Conservation (phyloP, 2,888 invertebrate species). For the Drosophila meridionalis region DNA sequence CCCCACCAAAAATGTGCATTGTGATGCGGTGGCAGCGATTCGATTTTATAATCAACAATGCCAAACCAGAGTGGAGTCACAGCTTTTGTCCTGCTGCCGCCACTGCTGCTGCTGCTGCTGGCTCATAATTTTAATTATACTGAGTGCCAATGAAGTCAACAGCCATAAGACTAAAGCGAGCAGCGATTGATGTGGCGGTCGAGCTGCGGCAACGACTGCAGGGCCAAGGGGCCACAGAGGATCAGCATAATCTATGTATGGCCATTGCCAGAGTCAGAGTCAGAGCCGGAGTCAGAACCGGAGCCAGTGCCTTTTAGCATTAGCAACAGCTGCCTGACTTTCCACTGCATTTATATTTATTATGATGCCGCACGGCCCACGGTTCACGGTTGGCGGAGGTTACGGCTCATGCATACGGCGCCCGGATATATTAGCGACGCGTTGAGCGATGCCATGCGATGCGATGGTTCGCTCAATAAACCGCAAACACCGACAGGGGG, state of each 20-base stretch:
- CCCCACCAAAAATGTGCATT: conserved; percentile 48
- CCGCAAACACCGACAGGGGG: conserved; percentile 56
- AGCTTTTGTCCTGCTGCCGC: conserved; percentile 54
- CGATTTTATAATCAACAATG: conserved; percentile 77
- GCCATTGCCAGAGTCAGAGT: conserved; percentile 7
- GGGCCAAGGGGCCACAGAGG: conserved; percentile 6
- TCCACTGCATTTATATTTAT: conserved; percentile 78
- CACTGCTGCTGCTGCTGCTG: conserved; percentile 31
- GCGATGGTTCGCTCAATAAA: conserved; percentile 62
- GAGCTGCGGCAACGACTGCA: neutral
- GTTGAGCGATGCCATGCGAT: conserved; percentile 43
- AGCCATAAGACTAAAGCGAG: conserved; percentile 71
- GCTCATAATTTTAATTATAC: conserved; percentile 81
- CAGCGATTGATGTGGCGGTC: conserved; percentile 67
- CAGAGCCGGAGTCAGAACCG: too few relatives aligned
- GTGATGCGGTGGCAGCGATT: conserved; percentile 53
- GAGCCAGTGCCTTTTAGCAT: conserved; percentile 63
- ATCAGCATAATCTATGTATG: conserved; percentile 50
- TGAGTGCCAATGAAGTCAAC: conserved; percentile 81
- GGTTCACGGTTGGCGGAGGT: conserved; percentile 4
- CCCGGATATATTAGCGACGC: conserved; percentile 75
- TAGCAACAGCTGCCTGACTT: conserved; percentile 74
- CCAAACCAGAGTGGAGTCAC: conserved; percentile 59
- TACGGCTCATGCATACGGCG: conserved; percentile 54
- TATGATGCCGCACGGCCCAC: conserved; percentile 32